Evolutionary conservation across 2,113 vertebrate species (phyloP), one percentile per base, ranked within the genome.

Genomic region (Amblyopsis rosae): DNA sequence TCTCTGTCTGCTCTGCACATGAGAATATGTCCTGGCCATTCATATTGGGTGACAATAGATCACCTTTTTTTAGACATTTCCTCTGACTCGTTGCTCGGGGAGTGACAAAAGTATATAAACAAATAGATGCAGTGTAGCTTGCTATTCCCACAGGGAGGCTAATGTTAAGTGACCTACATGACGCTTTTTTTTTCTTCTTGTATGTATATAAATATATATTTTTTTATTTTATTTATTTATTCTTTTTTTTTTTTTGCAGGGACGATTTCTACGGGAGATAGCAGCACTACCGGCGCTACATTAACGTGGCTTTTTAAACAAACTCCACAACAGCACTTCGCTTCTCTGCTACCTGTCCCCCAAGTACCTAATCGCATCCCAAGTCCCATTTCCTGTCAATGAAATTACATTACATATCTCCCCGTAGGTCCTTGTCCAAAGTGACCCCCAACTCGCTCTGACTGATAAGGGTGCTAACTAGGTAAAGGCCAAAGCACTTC

Each of bases 401-500:
- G 73, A 89, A 91, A 92, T 92, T 87, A 90, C 89, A 91, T 92
- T 91, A 90, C 88, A 89, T 77, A 86, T 88, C 76, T 91, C 88
- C 75, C 87, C 84, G 82, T 85, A 86, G 86, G 85, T 86, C 86
- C 78, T 85, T 81, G 83, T 86, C 81, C 87, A 88, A 90, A 89
- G 86, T 89, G 87, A 89, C 88, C 86, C 26, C 87, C 89, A 90
- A 89, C 82, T 88, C 85, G 8, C 79, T 48, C 82, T 50, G 79
- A 76, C 88, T 90, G 91, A 92, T 92, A 92, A 92, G 88, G 73
- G 87, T 86, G 85, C 83, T 91, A 91, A 92, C 90, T 89, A 90
- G 85, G 89, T 91, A 91, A 91, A 89, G 82, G 86, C 86, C 67
- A 73, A 77, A 79, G 80, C 88, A 86, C 88, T 91, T 89, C 74